Conservation (phyloP, 2,113 vertebrate genomes). For the Pseudopodoces humilis region DNA sequence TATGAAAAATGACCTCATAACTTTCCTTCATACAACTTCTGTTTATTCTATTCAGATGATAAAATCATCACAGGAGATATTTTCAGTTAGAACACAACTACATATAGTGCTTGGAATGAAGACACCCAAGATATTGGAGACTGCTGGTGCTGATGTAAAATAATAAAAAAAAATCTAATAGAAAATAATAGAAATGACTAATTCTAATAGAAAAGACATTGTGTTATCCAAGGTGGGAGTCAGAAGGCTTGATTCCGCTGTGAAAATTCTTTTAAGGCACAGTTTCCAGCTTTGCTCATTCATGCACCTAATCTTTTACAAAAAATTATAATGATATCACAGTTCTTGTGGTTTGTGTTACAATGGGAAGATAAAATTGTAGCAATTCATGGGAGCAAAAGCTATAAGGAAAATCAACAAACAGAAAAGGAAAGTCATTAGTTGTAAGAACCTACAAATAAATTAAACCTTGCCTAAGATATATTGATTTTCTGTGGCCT, state of each 20-base stretch:
- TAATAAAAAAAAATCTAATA: not conserved
- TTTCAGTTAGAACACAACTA: not conserved
- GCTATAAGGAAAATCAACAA: constrained; percentile 71
- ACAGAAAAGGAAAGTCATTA: constrained; percentile 77
- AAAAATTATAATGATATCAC: constrained; percentile 23
- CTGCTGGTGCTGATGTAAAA: not conserved
- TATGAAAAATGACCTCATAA: not conserved
- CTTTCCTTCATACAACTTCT: not conserved
- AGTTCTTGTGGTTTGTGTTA: constrained; percentile 35
- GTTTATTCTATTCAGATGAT: not conserved
- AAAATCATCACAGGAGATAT: not conserved
- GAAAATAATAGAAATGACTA: too few species aligned
- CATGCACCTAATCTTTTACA: not conserved
- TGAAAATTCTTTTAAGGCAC: not conserved
- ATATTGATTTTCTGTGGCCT: constrained; percentile 79
- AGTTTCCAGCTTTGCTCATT: not conserved
- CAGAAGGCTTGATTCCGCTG: not conserved
- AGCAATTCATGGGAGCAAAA: constrained; percentile 66
- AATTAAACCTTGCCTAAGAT: constrained; percentile 82
- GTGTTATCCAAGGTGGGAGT: not conserved
- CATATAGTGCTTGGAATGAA: not conserved
- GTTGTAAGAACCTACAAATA: constrained; percentile 79
- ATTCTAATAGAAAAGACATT: not conserved
- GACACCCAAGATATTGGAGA: not conserved
- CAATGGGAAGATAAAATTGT: constrained; percentile 48